Percentiles rank a stretch among this genome's conserved stretches.
Evolutionary conservation across 64 coral and sea anemone genomes (phyloP).

Genomic region (Porites lutea): DNA sequence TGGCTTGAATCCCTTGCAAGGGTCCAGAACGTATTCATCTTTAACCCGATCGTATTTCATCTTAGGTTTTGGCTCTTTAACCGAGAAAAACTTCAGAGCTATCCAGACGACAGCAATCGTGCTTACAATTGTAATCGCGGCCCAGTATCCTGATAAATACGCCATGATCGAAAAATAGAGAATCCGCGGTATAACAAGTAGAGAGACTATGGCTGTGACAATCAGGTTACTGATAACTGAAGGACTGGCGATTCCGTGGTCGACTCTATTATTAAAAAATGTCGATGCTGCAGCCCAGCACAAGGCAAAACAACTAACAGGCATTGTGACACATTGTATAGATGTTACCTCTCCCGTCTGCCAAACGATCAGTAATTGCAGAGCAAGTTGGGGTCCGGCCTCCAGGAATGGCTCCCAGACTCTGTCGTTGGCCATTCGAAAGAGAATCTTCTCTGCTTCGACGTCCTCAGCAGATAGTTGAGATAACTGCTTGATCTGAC

Average conservation of each 20-base stretch:
- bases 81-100: slow-evolving; percentile 2
- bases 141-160: background rate
- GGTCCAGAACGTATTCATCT: slow-evolving; percentile 3
- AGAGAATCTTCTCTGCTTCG: slow-evolving; percentile 10
- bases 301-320: background rate
- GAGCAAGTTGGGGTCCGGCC: background rate
- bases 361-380: slow-evolving; percentile 11
- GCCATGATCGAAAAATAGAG: slow-evolving; percentile 7
- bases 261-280: slow-evolving; percentile 4
- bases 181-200: slow-evolving; percentile 7
- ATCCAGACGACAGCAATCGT: background rate
- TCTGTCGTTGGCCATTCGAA: background rate
- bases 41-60: background rate
- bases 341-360: background rate
- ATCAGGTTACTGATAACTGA: background rate
- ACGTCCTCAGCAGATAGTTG: background rate
- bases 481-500: background rate
- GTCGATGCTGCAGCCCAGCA: background rate
- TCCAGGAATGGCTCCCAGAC: slow-evolving; percentile 9
- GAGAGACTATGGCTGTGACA: background rate
- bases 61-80: background rate
- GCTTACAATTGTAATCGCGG: background rate
- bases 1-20: slow-evolving; percentile 11
- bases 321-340: slow-evolving; percentile 1
- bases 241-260: background rate